These are phyloP conservation scores for Actias luna DNA, from an alignment of 2,888 invertebrate species.

Conservation along the genomic window DNA sequence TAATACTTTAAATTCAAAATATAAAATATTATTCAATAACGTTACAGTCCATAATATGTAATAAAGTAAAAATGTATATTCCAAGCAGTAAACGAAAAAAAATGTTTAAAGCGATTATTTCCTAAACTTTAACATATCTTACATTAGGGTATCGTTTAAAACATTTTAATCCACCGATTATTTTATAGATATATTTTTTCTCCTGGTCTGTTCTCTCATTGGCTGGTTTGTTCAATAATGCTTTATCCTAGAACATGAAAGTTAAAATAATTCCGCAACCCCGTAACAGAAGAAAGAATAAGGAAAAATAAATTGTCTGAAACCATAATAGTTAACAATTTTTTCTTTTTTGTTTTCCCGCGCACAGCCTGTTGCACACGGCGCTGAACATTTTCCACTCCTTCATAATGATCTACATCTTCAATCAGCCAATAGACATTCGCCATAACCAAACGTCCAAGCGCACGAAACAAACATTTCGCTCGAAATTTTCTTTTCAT, in stretches of 20 bases:
- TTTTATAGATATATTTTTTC: conserved; percentile 79
- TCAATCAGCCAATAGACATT: conserved; percentile 83
- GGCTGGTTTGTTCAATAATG: conserved; percentile 79
- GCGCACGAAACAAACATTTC: conserved; percentile 78
- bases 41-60: not conserved
- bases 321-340: conserved; percentile 73
- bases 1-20: too few relatives aligned
- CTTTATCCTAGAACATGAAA: conserved; percentile 78
- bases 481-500: conserved; percentile 68
- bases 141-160: conserved; percentile 83
- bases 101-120: not conserved
- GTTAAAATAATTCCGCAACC: not conserved
- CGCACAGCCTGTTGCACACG: conserved; percentile 81
- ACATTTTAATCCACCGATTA: conserved; percentile 83
- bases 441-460: conserved; percentile 79
- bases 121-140: conserved; percentile 30
- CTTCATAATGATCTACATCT: conserved; percentile 68
- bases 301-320: conserved; percentile 15
- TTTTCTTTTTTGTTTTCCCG: conserved; percentile 70
- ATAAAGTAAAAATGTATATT: not conserved
- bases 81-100: not conserved
- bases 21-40: not conserved
- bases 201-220: conserved; percentile 82
- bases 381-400: conserved; percentile 76
- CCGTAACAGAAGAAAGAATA: not conserved